Percentiles rank a stretch among this genome's conserved stretches.
Conservation (phyloP, 2,797 vertebrate genomes). For the Hippopotamyrus pictus region DNA sequence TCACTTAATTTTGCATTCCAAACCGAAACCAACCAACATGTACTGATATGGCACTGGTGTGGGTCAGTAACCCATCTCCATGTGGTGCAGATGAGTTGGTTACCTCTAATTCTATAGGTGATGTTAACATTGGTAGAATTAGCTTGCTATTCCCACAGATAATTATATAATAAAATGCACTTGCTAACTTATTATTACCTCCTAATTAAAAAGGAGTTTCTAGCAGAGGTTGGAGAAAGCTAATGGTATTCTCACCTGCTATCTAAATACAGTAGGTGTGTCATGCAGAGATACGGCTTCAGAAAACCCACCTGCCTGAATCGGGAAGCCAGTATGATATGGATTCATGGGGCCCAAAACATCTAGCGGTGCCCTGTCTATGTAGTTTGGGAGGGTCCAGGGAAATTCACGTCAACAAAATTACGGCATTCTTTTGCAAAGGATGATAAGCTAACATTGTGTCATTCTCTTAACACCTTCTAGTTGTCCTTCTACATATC, state of each 20-base stretch:
- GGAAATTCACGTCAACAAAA: background rate
- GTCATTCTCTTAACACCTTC: background rate
- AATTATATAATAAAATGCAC: background rate
- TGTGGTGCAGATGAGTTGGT: background rate
- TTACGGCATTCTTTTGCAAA: background rate
- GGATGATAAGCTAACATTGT: background rate
- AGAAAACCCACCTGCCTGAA: background rate
- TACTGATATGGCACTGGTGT: background rate
- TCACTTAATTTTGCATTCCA: background rate
- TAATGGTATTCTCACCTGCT: background rate
- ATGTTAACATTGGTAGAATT: background rate
- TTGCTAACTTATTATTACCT: background rate
- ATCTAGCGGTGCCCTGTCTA: background rate
- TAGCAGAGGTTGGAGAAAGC: background rate
- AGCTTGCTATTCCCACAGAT: background rate
- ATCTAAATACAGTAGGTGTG: background rate
- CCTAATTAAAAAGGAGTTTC: background rate
- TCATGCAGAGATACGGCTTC: background rate
- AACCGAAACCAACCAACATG: background rate
- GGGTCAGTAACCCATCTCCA: background rate
- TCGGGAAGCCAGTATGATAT: background rate
- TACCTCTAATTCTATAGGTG: background rate
- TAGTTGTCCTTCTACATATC: background rate
- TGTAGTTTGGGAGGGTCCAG: background rate
- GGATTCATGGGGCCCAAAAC: background rate